phyloP scores from a whole-genome alignment of 2,888 invertebrate genomes.

The Chydorus sphaericus region DNA sequence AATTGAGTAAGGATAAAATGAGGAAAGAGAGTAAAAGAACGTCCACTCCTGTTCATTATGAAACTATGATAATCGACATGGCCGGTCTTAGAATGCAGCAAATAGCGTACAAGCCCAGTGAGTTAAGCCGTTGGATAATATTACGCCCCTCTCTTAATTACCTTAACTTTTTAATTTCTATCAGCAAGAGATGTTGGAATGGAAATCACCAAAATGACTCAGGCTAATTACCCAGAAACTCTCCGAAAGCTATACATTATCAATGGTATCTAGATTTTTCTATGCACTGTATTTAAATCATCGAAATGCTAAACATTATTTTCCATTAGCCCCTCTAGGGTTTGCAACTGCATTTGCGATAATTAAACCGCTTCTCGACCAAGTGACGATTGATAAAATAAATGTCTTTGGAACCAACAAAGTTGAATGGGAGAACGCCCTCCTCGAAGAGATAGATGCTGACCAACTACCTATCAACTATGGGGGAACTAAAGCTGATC shows the following conservation, averaged over 20 bases:
- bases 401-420: conserved; percentile 22
- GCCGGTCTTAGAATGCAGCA: conserved; percentile 28
- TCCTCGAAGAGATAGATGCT: conserved; percentile 46
- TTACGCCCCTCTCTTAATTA: too few species aligned
- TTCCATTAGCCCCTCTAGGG: conserved; percentile 24
- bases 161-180: too few species aligned
- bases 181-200: not conserved
- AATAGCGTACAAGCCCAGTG: conserved; percentile 18
- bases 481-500: conserved; percentile 57
- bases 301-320: not conserved
- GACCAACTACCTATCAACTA: conserved; percentile 57
- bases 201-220: not conserved
- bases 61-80: conserved; percentile 32
- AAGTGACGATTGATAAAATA: conserved; percentile 31
- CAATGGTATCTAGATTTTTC: conserved; percentile 24
- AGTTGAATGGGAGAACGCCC: conserved; percentile 30
- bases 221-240: conserved; percentile 33
- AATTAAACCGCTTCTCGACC: conserved; percentile 30
- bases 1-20: conserved; percentile 24
- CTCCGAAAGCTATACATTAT: conserved; percentile 29
- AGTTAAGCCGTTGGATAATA: too few species aligned
- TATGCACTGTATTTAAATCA: not conserved
- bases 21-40: conserved; percentile 18
- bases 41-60: conserved; percentile 25
- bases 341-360: conserved; percentile 31